These are phyloP conservation scores for Drosophila acutilabella DNA, from an alignment of 2,888 invertebrate genomes.

Conservation along the genomic window DNA sequence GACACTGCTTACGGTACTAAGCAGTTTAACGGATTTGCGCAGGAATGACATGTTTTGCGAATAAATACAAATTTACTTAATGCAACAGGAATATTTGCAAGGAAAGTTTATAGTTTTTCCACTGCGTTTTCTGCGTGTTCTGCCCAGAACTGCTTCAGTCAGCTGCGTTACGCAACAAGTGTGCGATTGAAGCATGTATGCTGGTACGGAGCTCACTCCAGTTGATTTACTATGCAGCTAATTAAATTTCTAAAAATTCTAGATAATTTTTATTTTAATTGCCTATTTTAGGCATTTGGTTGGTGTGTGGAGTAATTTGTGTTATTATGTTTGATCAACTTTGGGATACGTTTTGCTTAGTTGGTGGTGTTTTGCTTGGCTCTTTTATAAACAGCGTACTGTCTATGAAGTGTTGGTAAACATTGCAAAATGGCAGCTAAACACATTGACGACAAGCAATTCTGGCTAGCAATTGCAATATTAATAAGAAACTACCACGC, in stretches of 20 bases:
- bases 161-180: slow-evolving; percentile 61
- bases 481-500: slow-evolving; percentile 90
- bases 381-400: slow-evolving; percentile 3
- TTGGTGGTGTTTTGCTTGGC: not conserved
- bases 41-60: slow-evolving; percentile 69
- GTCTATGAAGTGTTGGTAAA: slow-evolving; percentile 32
- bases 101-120: slow-evolving; percentile 5
- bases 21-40: slow-evolving; percentile 54
- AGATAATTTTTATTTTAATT: too few relatives aligned
- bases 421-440: slow-evolving; percentile 37
- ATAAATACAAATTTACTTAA: not conserved
- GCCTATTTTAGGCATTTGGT: too few relatives aligned
- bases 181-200: slow-evolving; percentile 27
- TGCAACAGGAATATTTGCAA: slow-evolving; percentile 23
- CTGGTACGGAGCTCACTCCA: slow-evolving; percentile 15
- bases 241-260: too few relatives aligned
- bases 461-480: slow-evolving; percentile 88
- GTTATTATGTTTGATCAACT: too few relatives aligned
- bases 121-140: slow-evolving; percentile 20
- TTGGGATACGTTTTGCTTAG: too few relatives aligned
- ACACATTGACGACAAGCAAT: slow-evolving; percentile 82
- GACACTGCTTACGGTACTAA: slow-evolving; percentile 34
- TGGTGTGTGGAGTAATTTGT: too few relatives aligned
- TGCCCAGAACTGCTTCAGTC: slow-evolving; percentile 32
- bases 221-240: not conserved